A percentile compares a stretch with the other conserved stretches of the same genome.
Conservation (phyloP, 2,797 vertebrate genomes). For the Picus viridis region DNA sequence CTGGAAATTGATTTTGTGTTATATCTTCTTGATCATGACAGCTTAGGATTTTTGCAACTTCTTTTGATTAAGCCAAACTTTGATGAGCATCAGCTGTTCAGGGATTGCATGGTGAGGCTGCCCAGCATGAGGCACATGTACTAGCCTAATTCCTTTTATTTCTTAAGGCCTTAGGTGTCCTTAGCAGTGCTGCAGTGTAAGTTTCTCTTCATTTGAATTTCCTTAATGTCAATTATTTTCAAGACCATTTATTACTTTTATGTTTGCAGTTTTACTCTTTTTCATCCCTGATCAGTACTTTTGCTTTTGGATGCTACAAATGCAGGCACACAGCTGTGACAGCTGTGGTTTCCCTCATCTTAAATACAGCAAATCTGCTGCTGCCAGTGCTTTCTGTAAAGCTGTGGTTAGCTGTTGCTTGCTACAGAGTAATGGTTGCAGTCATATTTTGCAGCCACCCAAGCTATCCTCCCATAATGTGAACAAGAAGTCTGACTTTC, state of each 20-base stretch:
- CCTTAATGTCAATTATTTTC: neutral
- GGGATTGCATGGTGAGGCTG: neutral
- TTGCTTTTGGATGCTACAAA: neutral
- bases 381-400: neutral
- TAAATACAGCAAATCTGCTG: neutral
- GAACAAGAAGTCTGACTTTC: constrained; percentile 7
- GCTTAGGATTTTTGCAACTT: neutral
- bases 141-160: neutral
- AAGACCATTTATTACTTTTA: neutral
- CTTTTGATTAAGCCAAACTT: neutral
- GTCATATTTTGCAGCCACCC: neutral
- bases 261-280: neutral
- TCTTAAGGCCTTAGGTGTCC: neutral
- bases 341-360: neutral
- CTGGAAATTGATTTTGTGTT: neutral
- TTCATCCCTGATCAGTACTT: neutral
- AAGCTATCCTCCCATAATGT: neutral
- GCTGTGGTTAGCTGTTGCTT: neutral
- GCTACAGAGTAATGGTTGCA: neutral
- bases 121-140: neutral
- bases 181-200: neutral
- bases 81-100: neutral
- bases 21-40: neutral
- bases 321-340: neutral
- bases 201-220: constrained; percentile 3